These are phyloP conservation scores for Oxyura jamaicensis DNA, from an alignment of 2,113 vertebrate species.

Conservation along the genomic window DNA sequence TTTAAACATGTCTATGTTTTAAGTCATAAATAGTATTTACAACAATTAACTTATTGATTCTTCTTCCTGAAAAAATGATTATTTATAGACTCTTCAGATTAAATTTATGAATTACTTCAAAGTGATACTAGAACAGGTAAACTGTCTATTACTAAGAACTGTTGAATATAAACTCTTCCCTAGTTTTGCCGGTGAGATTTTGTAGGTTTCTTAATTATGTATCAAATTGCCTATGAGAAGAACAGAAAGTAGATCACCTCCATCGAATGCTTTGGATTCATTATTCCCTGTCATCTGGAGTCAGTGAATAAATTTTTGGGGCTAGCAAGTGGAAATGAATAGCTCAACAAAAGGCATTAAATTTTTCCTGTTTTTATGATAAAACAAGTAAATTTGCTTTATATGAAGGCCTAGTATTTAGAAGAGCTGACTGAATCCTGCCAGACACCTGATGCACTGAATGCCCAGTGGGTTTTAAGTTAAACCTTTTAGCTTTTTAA, in stretches of 20 bases:
- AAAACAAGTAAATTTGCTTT: neutral
- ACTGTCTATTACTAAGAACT: neutral
- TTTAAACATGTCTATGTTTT: neutral
- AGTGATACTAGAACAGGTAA: neutral
- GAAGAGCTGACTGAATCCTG: neutral
- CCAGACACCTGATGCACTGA: neutral
- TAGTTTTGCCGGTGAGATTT: neutral
- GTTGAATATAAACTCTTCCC: neutral
- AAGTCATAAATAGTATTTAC: neutral
- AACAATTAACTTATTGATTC: neutral
- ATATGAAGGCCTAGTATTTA: neutral
- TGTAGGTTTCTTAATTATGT: neutral
- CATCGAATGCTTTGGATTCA: neutral
- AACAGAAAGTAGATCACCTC: neutral
- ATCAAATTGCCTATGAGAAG: neutral
- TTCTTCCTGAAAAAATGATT: neutral
- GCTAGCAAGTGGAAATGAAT: neutral
- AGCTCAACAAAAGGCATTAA: slow-evolving; percentile 11
- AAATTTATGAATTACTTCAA: neutral
- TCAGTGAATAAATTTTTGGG: neutral
- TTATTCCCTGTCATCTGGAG: neutral
- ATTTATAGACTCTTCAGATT: neutral
- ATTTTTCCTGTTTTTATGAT: neutral
- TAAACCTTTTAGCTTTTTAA: neutral
- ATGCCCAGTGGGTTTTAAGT: neutral